phyloP scores from a whole-genome alignment of 2,113 vertebrate genomes.

The Cephalopterus ornatus region DNA sequence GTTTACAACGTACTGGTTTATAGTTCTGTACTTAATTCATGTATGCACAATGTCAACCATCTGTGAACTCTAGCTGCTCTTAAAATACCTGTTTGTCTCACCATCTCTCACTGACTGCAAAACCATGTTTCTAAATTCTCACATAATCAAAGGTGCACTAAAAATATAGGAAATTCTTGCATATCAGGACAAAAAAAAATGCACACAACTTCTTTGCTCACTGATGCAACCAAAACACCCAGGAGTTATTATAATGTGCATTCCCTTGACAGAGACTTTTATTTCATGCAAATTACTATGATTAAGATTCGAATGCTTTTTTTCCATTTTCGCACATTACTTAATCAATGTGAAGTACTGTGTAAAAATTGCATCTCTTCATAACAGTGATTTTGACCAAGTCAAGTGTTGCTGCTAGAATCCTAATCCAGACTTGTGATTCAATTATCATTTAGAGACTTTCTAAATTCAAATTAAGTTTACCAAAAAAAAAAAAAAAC shows the following conservation, averaged over 20 bases:
- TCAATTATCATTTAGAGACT: conserved; percentile 92
- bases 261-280: conserved; percentile 88
- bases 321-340: conserved; percentile 95
- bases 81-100: conserved; percentile 41
- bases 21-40: conserved; percentile 27
- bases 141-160: conserved; percentile 60
- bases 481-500: conserved; percentile 5
- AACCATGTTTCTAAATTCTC: conserved; percentile 44
- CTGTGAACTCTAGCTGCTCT: conserved; percentile 61
- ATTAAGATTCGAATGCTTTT: conserved; percentile 94
- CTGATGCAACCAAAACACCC: conserved; percentile 83
- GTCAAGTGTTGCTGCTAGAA: conserved; percentile 99
- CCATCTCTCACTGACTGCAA: conserved; percentile 26
- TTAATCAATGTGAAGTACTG: conserved; percentile 99
- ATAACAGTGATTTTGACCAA: conserved; percentile 99
- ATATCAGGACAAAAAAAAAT: conserved; percentile 42
- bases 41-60: conserved; percentile 7
- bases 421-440: conserved; percentile 99
- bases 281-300: conserved; percentile 99
- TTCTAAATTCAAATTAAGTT: conserved; percentile 82
- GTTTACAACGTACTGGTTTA: conserved; percentile 20
- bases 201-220: conserved; percentile 81
- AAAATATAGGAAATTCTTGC: conserved; percentile 70
- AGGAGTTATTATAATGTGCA: conserved; percentile 83
- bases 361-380: conserved; percentile 97